Base-by-base conservation (phyloP, 2,888 invertebrate genomes). In the Sphaerophoria rueppellii region DNA sequence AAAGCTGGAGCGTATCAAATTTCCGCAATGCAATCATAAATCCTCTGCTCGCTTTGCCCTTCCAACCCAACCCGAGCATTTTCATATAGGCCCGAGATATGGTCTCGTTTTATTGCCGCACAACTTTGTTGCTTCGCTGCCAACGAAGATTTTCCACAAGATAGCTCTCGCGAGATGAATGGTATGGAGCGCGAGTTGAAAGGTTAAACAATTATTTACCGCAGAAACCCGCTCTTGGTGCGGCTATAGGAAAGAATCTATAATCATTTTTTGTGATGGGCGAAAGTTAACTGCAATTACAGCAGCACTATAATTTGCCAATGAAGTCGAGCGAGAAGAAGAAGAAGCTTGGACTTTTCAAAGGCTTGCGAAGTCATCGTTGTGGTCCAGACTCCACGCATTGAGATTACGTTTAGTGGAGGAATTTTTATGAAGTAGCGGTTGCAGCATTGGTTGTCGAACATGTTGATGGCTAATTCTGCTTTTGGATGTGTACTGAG, bases 121-220 rank as follows among this genome's bases (percentile, higher is more conserved):
- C 58, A 40, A 46, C n/a, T 60, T 50, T 50, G n/a, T 67, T 82
- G 78, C 82, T 73, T 73, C 79, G 24, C 24, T 82, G 69, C 72
- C 48, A 37, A 55, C 12, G 34, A 50, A 75, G 60, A 80, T 80
- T 52, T 75, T 67, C 61, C 50, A 12, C 35, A 37, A 80, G 83
- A 80, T 80, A 69, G 34, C 58, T 24, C 35, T 52, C 43, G 7
- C 2, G 46, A 82, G 65, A 75, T 74, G 70, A 16, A 85, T 80
- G 67, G 73, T 61, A 58, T 72, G 40, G 60, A 80, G 69, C 72
- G 82, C 73, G 79, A 86, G 88, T 88, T 87, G 75, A 88, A 87
- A 88, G 88, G 88, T 88, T 88, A 88, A 87, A 88, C 87, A 88
- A 88, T 88, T 88, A 88, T 88, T 88, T 88, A 86, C 81, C 63